Evolutionary conservation across 2,797 vertebrate species (phyloP).

Genomic region (Anguilla anguilla): DNA sequence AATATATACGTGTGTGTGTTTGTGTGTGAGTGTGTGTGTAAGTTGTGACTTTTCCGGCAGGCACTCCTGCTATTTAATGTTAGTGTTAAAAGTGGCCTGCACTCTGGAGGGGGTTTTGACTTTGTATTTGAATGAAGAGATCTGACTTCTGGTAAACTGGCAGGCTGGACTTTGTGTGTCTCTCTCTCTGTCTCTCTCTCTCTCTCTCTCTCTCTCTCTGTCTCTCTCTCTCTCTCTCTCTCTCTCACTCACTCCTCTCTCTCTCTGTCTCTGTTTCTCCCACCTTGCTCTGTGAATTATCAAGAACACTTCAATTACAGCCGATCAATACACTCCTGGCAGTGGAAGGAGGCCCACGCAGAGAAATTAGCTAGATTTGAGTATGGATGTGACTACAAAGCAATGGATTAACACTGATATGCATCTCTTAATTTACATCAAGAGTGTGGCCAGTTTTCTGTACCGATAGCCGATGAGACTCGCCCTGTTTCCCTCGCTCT

Average conservation of each 20-base stretch:
- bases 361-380: conserved; percentile 82
- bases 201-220: background rate
- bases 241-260: background rate
- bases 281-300: conserved; percentile 78
- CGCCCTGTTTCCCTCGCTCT: conserved; percentile 52
- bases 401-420: conserved; percentile 84
- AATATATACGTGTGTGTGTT: background rate
- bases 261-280: background rate
- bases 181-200: conserved; percentile 49
- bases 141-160: conserved; percentile 21
- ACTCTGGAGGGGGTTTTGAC: background rate
- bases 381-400: conserved; percentile 83
- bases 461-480: conserved; percentile 23
- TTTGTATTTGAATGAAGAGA: conserved; percentile 31
- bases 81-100: background rate
- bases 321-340: conserved; percentile 82
- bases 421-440: conserved; percentile 85
- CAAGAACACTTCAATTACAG: conserved; percentile 85
- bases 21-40: background rate
- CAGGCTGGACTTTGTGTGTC: conserved; percentile 64
- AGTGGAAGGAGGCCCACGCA: conserved; percentile 71
- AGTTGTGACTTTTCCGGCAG: background rate
- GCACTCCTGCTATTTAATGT: conserved; percentile 2
- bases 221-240: background rate
- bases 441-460: conserved; percentile 74